Percentiles rank a stretch among this genome's conserved stretches.
Evolutionary conservation across 2,888 invertebrate species (phyloP).

Genomic region (Aspidapion aeneum): DNA sequence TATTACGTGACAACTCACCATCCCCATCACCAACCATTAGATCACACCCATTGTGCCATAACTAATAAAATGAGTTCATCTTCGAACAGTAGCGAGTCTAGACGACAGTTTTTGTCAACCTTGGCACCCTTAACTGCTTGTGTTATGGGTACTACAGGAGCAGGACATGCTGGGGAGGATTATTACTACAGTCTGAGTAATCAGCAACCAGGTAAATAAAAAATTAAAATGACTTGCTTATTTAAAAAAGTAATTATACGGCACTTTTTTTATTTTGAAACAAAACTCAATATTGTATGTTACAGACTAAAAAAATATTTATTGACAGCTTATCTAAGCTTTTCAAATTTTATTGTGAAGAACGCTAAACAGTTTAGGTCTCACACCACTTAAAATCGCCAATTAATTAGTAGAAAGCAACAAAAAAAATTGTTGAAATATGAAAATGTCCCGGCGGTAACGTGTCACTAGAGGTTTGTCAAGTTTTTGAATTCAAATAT

Average conservation of each 20-base stretch:
- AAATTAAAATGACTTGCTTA: background rate
- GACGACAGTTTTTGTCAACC: slow-evolving; percentile 75
- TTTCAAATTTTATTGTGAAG: too few species aligned
- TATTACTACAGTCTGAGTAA: slow-evolving; percentile 55
- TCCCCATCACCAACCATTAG: slow-evolving; percentile 12
- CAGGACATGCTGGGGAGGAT: slow-evolving; percentile 46
- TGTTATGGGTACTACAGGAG: slow-evolving; percentile 48
- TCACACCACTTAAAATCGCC: too few species aligned
- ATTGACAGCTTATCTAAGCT: too few species aligned
- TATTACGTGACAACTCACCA: background rate
- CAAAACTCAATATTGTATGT: too few species aligned
- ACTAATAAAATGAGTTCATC: slow-evolving; percentile 21
- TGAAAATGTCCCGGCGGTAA: too few species aligned
- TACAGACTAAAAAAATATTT: too few species aligned
- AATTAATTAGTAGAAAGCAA: too few species aligned
- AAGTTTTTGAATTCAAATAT: too few species aligned
- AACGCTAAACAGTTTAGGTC: too few species aligned
- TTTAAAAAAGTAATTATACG: background rate
- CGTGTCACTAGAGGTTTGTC: too few species aligned
- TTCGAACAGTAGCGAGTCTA: slow-evolving; percentile 49
- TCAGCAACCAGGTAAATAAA: slow-evolving; percentile 19
- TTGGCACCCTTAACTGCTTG: slow-evolving; percentile 76
- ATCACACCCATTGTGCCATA: slow-evolving; percentile 18
- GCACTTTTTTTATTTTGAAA: too few species aligned
- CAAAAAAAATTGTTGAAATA: too few species aligned